Evolutionary conservation across 1,140 invertebrate species (phyloP).

Genomic region (Metaphire vulgaris): DNA sequence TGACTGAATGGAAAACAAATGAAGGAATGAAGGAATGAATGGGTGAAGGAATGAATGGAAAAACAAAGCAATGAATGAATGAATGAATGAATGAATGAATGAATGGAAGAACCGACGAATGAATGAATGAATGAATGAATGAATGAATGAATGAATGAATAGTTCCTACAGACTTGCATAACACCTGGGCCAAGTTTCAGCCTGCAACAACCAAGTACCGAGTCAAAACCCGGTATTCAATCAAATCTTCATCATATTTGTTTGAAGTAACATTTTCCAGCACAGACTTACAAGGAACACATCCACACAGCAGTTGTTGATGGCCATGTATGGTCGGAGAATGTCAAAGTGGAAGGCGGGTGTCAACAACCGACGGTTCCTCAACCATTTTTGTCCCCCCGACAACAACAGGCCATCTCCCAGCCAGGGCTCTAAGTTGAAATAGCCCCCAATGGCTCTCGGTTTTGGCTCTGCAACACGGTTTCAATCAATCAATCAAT

Average conservation of each 20-base stretch:
- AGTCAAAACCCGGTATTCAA: too few relatives aligned
- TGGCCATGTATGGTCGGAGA: constrained; percentile 70
- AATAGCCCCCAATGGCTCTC: constrained; percentile 33
- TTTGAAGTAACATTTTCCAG: too few relatives aligned
- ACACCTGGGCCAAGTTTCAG: too few relatives aligned
- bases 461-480: constrained; percentile 38
- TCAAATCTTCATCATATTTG: too few relatives aligned
- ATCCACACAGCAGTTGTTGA: constrained; percentile 59
- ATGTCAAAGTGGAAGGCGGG: constrained; percentile 84
- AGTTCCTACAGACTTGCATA: too few relatives aligned
- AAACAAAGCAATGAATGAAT: too few relatives aligned
- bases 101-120: background rate
- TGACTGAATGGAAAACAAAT: too few relatives aligned
- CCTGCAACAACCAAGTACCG: too few relatives aligned
- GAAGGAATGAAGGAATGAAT: too few relatives aligned
- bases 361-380: constrained; percentile 74
- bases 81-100: too few relatives aligned
- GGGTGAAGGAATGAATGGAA: too few relatives aligned
- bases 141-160: background rate
- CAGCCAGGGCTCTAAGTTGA: constrained; percentile 37
- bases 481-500: too few relatives aligned
- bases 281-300: constrained; percentile 18
- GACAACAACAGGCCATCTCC: constrained; percentile 40
- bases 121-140: background rate
- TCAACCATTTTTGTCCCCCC: constrained; percentile 66